These are phyloP conservation scores for Chrysodeixis includens DNA, from an alignment of 2,888 invertebrate species.

Conservation along the genomic window DNA sequence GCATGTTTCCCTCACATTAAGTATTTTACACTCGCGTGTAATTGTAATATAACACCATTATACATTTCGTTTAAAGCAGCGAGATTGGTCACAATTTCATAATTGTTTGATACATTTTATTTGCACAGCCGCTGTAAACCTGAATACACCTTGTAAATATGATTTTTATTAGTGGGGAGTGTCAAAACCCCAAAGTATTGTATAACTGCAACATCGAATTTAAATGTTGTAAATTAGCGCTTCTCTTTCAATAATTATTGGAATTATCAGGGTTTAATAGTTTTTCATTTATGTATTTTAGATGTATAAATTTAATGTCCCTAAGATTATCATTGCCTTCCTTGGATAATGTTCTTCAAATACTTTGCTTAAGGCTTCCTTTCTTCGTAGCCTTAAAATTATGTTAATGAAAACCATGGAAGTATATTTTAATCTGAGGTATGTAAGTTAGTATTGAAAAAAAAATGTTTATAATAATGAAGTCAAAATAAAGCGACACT, in stretches of 20 bases:
- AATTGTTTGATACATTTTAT: constrained; percentile 25
- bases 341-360: constrained; percentile 68
- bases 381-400: constrained; percentile 75
- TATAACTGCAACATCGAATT: constrained; percentile 85
- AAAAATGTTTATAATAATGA: constrained; percentile 84
- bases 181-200: constrained; percentile 76
- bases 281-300: constrained; percentile 79
- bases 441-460: constrained; percentile 83
- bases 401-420: constrained; percentile 61
- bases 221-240: constrained; percentile 84
- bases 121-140: constrained; percentile 53
- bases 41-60: constrained; percentile 13
- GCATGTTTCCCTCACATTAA: constrained; percentile 14
- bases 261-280: constrained; percentile 88
- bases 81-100: constrained; percentile 15
- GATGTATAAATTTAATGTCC: constrained; percentile 68
- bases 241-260: constrained; percentile 85
- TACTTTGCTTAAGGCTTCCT: constrained; percentile 81
- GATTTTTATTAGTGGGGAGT: constrained; percentile 72
- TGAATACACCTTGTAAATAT: constrained; percentile 47
- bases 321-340: constrained; percentile 71
- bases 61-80: constrained; percentile 44
- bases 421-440: constrained; percentile 68
- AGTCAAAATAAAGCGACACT: constrained; percentile 89
- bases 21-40: constrained; percentile 13